Base-by-base conservation (phyloP, 2,113 vertebrate genomes). In the Procavia capensis region DNA sequence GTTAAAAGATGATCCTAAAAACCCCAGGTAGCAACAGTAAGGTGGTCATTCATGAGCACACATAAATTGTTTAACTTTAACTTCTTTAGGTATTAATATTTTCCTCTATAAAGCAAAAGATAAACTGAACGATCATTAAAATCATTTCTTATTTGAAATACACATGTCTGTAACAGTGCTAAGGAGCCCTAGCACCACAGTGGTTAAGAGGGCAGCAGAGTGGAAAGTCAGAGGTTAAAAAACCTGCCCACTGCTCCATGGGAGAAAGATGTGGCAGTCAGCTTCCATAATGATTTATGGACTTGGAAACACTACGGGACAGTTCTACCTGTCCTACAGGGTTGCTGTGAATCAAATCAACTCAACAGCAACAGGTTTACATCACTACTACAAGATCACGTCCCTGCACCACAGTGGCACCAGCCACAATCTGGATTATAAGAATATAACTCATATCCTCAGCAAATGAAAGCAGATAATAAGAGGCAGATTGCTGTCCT, bases 1-100 rank as follows among this genome's bases (percentile, higher is more conserved):
- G 83, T 78, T 76, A 87, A 54, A 81, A 94, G 78, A 4, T 0
- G 81, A 83, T 96, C 96, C 88, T 78, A 94, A 90, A n/a, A 94
- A 97, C 34, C 47, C n/a, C 31, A 90, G 63, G 57, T 47, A 85
- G 29, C 14, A 10, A 93, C 78, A 70, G 68, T 93, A 92, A 94
- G 54, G 68, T 43, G 86, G 39, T 41, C 39, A 63, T 57, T 36
- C 25, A 47, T 80, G 31, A 96, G 68, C 64, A 66, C 84, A 87
- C 50, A 54, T 9, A 6, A 50, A 6, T 50, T 50, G 13, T 50
- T 50, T 50, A 92, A 29, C 24, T 16, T 59, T 66, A 88, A 0
- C 50, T 82, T 66, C 83, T 96, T 92, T 93, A 24, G 25, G 50
- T 76, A 61, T 81, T 31, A 74, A 25, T 2, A 8, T n/a, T 90